These are phyloP conservation scores for Drosophila neonasuta DNA, from an alignment of 2,888 invertebrate genomes.

Conservation along the genomic window DNA sequence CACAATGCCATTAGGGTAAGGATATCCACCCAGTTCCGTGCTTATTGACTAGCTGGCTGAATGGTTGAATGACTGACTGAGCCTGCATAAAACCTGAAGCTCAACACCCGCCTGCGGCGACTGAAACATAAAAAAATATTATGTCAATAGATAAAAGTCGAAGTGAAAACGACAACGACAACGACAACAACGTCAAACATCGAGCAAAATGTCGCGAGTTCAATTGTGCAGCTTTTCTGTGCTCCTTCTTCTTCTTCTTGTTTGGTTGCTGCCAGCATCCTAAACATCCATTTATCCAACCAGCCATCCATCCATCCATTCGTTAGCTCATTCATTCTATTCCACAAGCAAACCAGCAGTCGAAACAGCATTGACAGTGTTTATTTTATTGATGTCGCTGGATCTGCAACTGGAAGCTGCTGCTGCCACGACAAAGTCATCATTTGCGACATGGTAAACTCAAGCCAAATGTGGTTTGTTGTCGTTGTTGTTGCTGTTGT, in stretches of 20 bases:
- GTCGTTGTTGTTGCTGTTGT: slow-evolving; percentile 1
- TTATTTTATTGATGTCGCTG: slow-evolving; percentile 74
- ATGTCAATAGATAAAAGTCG: slow-evolving; percentile 77
- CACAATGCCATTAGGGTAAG: slow-evolving; percentile 59
- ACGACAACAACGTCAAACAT: slow-evolving; percentile 46
- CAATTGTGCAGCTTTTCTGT: slow-evolving; percentile 63
- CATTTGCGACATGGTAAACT: slow-evolving; percentile 35
- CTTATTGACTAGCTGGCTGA: slow-evolving; percentile 30
- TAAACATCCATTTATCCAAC: slow-evolving; percentile 45
- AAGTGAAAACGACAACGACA: slow-evolving; percentile 48
- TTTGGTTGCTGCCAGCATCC: slow-evolving; percentile 27
- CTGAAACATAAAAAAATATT: slow-evolving; percentile 67
- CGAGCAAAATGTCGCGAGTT: slow-evolving; percentile 69
- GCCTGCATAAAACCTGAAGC: slow-evolving; percentile 44
- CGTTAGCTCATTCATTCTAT: slow-evolving; percentile 6
- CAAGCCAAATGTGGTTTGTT: slow-evolving; percentile 40
- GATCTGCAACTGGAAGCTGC: slow-evolving; percentile 37
- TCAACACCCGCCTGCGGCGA: slow-evolving; percentile 43
- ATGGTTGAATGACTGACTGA: slow-evolving; percentile 36
- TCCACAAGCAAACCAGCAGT: slow-evolving; percentile 20
- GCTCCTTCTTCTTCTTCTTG: background rate
- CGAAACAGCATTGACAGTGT: slow-evolving; percentile 61
- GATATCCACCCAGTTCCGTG: slow-evolving; percentile 18
- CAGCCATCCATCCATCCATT: slow-evolving; percentile 19
- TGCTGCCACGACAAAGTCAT: slow-evolving; percentile 59